phyloP scores from a whole-genome alignment of 2,888 invertebrate species.

The Drosophila borborema region DNA sequence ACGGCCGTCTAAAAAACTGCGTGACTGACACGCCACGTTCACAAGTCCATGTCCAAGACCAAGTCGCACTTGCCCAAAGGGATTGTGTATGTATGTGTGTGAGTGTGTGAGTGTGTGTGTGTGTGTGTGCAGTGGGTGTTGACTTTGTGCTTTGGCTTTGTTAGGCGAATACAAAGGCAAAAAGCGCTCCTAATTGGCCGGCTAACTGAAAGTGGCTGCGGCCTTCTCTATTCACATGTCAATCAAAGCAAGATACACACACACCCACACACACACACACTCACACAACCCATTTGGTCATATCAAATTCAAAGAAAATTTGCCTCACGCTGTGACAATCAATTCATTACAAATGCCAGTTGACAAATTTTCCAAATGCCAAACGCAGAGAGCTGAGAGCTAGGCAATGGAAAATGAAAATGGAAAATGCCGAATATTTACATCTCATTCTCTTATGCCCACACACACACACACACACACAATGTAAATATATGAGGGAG shows the following conservation, averaged over 20 bases:
- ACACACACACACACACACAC: slow-evolving; percentile 8
- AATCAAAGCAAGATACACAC: slow-evolving; percentile 58
- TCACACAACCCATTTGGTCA: slow-evolving; percentile 40
- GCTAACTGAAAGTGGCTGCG: slow-evolving; percentile 75
- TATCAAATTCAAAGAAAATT: slow-evolving; percentile 66
- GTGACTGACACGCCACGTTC: slow-evolving; percentile 75
- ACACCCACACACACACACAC: slow-evolving; percentile 1
- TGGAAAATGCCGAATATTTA: slow-evolving; percentile 40
- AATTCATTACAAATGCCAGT: slow-evolving; percentile 74
- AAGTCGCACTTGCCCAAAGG: slow-evolving; percentile 22
- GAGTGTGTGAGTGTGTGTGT: neutral
- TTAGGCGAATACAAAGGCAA: slow-evolving; percentile 73
- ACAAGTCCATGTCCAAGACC: slow-evolving; percentile 38
- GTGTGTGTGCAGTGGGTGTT: slow-evolving; percentile 28
- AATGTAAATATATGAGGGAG: slow-evolving; percentile 71
- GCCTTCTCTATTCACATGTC: slow-evolving; percentile 80
- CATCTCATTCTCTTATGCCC: slow-evolving; percentile 27
- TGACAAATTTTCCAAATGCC: slow-evolving; percentile 69
- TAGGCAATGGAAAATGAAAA: slow-evolving; percentile 2
- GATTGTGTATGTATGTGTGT: neutral
- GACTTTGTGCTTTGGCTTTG: slow-evolving; percentile 73
- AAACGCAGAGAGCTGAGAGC: slow-evolving; percentile 27
- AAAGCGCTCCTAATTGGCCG: slow-evolving; percentile 78
- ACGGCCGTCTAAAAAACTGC: slow-evolving; percentile 76
- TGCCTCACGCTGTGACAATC: slow-evolving; percentile 70